These are phyloP conservation scores for Mormyrus proboscirostris DNA, from an alignment of 2,797 vertebrate species.

Conservation along the genomic window DNA sequence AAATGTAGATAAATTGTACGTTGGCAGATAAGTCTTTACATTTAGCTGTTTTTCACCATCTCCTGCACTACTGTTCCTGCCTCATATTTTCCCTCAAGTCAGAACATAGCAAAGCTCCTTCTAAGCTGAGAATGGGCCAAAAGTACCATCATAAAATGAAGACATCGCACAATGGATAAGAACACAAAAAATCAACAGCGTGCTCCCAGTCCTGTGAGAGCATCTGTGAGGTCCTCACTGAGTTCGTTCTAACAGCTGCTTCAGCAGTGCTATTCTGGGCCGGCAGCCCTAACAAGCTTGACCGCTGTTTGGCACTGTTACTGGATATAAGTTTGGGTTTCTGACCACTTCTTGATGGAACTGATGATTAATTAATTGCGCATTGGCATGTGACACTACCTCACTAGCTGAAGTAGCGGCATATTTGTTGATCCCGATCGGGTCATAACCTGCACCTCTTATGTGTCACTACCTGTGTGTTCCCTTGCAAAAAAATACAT, in stretches of 20 bases:
- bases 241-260: neutral
- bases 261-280: neutral
- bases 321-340: constrained; percentile 1
- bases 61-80: neutral
- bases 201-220: neutral
- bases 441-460: neutral
- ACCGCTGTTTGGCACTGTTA: neutral
- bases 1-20: neutral
- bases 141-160: neutral
- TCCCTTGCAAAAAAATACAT: neutral
- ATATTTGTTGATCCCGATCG: neutral
- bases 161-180: neutral
- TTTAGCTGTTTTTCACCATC: neutral
- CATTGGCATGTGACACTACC: neutral
- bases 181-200: neutral
- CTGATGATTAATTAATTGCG: neutral
- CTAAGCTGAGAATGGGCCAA: neutral
- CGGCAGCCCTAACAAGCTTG: neutral
- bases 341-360: neutral
- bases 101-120: neutral
- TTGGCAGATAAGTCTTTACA: neutral
- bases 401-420: neutral
- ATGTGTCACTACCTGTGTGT: neutral
- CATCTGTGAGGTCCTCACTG: neutral
- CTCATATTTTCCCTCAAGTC: neutral